Percentiles rank a stretch among this genome's conserved stretches.
These are phyloP conservation scores for Catostomus latipinnis DNA, from an alignment of 2,797 vertebrate species.

Conservation along the genomic window DNA sequence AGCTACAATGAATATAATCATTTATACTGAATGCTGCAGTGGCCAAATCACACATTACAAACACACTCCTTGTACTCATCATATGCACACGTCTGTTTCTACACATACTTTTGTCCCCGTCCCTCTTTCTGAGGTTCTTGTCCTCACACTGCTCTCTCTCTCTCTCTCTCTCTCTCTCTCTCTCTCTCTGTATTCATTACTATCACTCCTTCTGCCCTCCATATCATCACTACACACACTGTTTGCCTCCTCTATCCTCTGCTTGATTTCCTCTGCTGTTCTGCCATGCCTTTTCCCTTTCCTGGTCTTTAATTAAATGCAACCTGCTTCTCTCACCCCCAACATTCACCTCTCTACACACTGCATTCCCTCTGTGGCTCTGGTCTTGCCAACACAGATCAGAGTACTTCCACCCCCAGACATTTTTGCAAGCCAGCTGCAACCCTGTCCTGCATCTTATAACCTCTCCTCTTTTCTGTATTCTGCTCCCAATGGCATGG, in stretches of 20 bases:
- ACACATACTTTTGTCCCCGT: slow-evolving; percentile 14
- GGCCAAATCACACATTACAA: not conserved
- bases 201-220: not conserved
- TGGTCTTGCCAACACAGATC: slow-evolving; percentile 74
- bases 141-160: slow-evolving; percentile 29
- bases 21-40: not conserved
- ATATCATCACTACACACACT: slow-evolving; percentile 23
- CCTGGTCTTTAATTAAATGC: slow-evolving; percentile 11
- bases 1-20: not conserved
- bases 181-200: not conserved
- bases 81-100: slow-evolving; percentile 6
- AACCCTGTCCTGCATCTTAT: slow-evolving; percentile 86
- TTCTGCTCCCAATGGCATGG: slow-evolving; percentile 98
- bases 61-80: slow-evolving; percentile 12
- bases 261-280: not conserved
- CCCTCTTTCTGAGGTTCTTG: slow-evolving; percentile 39
- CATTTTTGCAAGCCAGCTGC: slow-evolving; percentile 97
- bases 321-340: not conserved
- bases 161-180: slow-evolving; percentile 37
- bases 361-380: slow-evolving; percentile 55
- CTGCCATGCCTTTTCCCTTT: slow-evolving; percentile 8
- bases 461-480: slow-evolving; percentile 99
- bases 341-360: not conserved
- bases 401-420: slow-evolving; percentile 83
- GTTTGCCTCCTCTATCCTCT: slow-evolving; percentile 10